phyloP scores from a whole-genome alignment of 1,140 invertebrate species.

The Drosophila ohnishii region DNA sequence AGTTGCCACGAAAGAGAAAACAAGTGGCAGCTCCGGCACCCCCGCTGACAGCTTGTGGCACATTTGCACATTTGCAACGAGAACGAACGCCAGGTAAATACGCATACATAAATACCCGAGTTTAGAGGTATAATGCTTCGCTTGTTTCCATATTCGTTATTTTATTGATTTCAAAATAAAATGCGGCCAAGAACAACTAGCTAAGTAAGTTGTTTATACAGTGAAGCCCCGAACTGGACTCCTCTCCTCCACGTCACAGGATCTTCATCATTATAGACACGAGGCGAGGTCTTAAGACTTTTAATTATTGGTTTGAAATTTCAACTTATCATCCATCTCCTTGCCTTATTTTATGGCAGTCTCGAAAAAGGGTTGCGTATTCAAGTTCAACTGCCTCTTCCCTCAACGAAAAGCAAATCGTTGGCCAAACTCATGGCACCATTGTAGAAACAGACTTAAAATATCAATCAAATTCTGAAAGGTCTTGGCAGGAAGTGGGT shows the following conservation, averaged over 20 bases:
- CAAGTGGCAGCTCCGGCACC: conserved; percentile 2
- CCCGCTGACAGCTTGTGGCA: conserved; percentile 31
- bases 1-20: conserved; percentile 2
- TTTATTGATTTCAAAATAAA: conserved; percentile 19
- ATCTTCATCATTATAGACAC: not conserved
- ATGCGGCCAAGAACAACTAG: conserved; percentile 2
- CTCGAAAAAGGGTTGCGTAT: conserved; percentile 2
- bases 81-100: conserved; percentile 15
- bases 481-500: too few species aligned
- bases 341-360: conserved; percentile 6
- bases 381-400: not conserved
- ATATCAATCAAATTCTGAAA: too few species aligned
- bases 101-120: not conserved
- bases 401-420: not conserved
- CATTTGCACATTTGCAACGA: conserved; percentile 19
- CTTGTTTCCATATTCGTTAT: not conserved
- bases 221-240: not conserved
- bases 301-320: conserved; percentile 40
- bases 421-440: too few species aligned
- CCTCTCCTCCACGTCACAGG: not conserved
- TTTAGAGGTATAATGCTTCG: not conserved
- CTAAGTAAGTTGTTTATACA: not conserved
- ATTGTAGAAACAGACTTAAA: too few species aligned
- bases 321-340: conserved; percentile 13
- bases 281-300: conserved; percentile 1